A percentile compares a stretch with the other conserved stretches of the same genome.
phyloP scores from a whole-genome alignment of 2,113 vertebrate genomes.

The Euleptes europaea region DNA sequence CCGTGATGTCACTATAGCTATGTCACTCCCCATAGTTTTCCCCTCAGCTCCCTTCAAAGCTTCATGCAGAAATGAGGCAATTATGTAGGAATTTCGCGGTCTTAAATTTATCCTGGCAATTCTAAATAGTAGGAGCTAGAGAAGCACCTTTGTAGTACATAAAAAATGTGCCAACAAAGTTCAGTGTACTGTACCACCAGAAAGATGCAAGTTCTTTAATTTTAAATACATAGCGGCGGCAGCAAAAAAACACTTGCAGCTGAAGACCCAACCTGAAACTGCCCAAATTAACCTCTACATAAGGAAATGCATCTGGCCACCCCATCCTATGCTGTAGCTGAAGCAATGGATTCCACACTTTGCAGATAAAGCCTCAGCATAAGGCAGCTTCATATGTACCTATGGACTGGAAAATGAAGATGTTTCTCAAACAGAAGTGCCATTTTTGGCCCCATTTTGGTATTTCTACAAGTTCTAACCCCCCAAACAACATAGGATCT shows the following conservation, averaged over 20 bases:
- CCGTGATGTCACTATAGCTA: no score
- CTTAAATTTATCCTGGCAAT: background rate
- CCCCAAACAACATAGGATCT: background rate
- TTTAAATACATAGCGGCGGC: background rate
- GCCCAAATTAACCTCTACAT: background rate
- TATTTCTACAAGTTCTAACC: background rate
- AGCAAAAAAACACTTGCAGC: background rate
- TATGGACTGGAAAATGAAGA: background rate
- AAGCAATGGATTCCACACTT: background rate
- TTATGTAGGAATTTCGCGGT: background rate
- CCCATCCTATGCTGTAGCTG: background rate
- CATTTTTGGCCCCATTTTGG: background rate
- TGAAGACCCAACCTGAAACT: background rate
- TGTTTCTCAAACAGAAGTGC: background rate
- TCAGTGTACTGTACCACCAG: background rate
- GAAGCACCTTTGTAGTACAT: background rate
- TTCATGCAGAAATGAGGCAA: background rate
- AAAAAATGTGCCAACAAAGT: background rate
- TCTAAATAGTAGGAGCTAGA: background rate
- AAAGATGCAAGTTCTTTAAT: background rate
- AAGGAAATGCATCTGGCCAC: background rate
- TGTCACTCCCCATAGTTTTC: background rate
- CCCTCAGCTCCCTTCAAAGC: background rate
- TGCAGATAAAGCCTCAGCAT: background rate
- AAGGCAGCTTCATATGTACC: no score